Evolutionary conservation across 2,888 invertebrate genomes (phyloP).

Genomic region (Pherbina coryleti): DNA sequence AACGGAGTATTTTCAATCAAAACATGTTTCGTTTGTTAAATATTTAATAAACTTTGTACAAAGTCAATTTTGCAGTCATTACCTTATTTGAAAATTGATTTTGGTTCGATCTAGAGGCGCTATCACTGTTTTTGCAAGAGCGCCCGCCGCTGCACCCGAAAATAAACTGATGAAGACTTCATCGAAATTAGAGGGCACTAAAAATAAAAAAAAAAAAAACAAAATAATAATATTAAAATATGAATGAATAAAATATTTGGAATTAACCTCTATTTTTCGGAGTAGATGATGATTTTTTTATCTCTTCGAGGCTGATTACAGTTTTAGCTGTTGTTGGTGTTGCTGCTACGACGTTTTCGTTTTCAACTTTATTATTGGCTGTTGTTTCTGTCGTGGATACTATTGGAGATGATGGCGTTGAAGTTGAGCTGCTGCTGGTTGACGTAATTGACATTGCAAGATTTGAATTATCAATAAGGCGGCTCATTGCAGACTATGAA

Average conservation of each 20-base stretch:
- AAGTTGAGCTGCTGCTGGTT: constrained; percentile 45
- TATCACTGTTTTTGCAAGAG: constrained; percentile 93
- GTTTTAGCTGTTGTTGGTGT: constrained; percentile 19
- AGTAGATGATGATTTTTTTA: neutral
- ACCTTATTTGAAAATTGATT: constrained; percentile 96
- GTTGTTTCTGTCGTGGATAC: constrained; percentile 39
- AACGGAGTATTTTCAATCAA: constrained; percentile 6
- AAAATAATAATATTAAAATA: neutral
- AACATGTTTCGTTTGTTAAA: too few species aligned
- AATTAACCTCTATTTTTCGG: neutral
- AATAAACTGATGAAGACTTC: constrained; percentile 84
- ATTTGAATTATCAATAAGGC: constrained; percentile 67
- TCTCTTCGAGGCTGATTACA: neutral
- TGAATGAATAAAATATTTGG: too few species aligned
- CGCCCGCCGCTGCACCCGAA: constrained; percentile 95
- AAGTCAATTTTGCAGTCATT: constrained; percentile 49
- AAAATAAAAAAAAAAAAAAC: neutral
- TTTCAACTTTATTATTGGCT: constrained; percentile 35
- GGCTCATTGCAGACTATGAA: constrained; percentile 67
- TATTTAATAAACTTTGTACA: too few species aligned
- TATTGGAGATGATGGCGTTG: constrained; percentile 55
- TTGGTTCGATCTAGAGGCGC: constrained; percentile 98
- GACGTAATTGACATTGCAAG: constrained; percentile 67
- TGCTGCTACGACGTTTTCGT: neutral
- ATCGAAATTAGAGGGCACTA: constrained; percentile 71